Evolutionary conservation across 2,797 vertebrate species (phyloP), one percentile per base, ranked within the genome.

Genomic region (Lerista edwardsae): DNA sequence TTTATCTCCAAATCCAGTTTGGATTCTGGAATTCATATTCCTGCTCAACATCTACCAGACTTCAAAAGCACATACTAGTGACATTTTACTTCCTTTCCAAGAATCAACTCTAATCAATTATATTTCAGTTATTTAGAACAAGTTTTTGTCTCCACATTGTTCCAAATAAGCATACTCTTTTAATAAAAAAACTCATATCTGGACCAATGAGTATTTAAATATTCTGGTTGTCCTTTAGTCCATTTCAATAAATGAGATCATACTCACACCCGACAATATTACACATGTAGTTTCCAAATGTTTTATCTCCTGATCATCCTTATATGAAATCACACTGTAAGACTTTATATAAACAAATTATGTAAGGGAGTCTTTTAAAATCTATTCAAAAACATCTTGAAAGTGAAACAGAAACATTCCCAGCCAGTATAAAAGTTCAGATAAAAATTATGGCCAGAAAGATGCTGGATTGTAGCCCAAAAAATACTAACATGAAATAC

Each of bases 391-490:
- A 23, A 79, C 29, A 51, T 31, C 19, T 47, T 76, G 31, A 76
- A 75, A 59, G 31, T 59, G 74, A 75, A 75, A 75, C 55, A 8
- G 36, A 78, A 77, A 29, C 34, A 76, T 68, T 41, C 19, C 67
- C 29, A 51, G 57, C n/a, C 31, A 79, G 14, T 36, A 34, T 71
- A 59, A 76, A 83, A 55, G 29, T 59, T 68, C 25, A 69, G 51
- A 61, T 51, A 61, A 84, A 17, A 71, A 71, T 71, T 77, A 61
- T 27, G 31, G 36, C 65, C 64, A 84, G 76, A 19, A 83, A 41
- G 39, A 41, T 41, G n/a, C 51, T 41, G 39, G 34, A 57, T 19
- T 68, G 65, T 25, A 68, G 44, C 14, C 15, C 29, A 14, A 69
- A 17, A 55, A 67, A 41, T 11, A 44, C 1, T 41, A 76, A 7